Percentiles rank a stretch among this genome's conserved stretches.
Evolutionary conservation across 2,113 vertebrate genomes (phyloP).

Genomic region (Tauraco erythrolophus): DNA sequence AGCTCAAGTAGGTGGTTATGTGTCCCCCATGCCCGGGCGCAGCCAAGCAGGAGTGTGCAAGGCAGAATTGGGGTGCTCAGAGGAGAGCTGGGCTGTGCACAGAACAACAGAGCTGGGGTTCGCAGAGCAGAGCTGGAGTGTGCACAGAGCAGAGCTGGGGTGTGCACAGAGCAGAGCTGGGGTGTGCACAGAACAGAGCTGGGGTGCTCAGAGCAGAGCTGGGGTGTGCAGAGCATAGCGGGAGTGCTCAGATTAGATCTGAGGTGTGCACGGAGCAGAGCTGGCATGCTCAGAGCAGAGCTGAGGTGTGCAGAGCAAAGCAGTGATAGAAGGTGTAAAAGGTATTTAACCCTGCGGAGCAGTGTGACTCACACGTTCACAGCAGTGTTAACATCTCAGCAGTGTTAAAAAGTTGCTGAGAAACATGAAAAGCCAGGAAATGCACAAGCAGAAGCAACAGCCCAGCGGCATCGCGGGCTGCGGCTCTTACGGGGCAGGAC

Average conservation of each 20-base stretch:
- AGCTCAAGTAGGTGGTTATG: constrained; percentile 87
- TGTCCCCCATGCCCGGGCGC: rapidly evolving
- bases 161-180: neutral
- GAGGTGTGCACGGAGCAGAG: no score
- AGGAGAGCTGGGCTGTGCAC: neutral
- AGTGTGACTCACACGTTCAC: rapidly evolving
- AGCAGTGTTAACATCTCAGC: no score
- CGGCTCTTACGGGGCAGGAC: no score
- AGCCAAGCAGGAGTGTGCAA: rapidly evolving
- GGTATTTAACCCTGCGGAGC: rapidly evolving
- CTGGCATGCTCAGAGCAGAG: no score
- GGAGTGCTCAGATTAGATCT: neutral
- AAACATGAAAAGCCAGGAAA: neutral
- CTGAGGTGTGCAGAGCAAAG: no score
- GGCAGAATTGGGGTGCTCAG: neutral
- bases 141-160: rapidly evolving
- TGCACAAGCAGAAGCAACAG: neutral
- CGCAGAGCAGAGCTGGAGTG: neutral
- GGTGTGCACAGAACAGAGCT: no score
- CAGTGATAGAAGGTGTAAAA: neutral
- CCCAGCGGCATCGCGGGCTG: no score
- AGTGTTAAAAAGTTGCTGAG: neutral
- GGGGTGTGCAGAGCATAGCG: no score
- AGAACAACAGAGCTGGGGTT: neutral
- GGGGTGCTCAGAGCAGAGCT: no score